Evolutionary conservation across 2,797 vertebrate genomes (phyloP), one percentile per base, ranked within the genome.

Genomic region (Coluber constrictor): DNA sequence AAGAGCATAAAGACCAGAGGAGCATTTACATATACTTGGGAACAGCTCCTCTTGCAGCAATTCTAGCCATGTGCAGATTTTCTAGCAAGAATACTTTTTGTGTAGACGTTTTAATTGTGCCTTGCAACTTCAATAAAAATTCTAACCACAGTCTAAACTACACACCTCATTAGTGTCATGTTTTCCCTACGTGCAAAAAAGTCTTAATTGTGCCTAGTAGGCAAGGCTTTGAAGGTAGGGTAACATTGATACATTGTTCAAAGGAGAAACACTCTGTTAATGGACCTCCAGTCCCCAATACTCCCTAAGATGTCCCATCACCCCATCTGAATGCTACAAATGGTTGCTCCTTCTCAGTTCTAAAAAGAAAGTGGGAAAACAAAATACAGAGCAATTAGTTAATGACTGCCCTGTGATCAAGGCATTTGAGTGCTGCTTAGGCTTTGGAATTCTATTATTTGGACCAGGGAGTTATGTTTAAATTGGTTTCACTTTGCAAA

Each of bases 171-270:
- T 92, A 94, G 47, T 90, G 47, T 55, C 47, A 61, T 88, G 66
- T 88, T 92, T 92, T 89, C 91, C 83, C 5, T 88, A 88, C 43
- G 56, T 61, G 86, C 86, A 79, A 88, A 47, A 29, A 56, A 54
- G 56, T 87, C 86, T 90, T 92, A 83, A 92, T 92, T 90, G 47
- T 88, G n/a, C 56, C 91, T 60, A 61, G 56, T 56, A 90, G 91
- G 55, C 15, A 89, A 57, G 70, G 20, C 20, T 89, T 70, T 93
- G 74, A 47, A 89, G 32, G 51, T 55, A 56, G 32, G 56, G 57
- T 51, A 25, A 23, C 79, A 66, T 2, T 54, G 70, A 47, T 91
- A 27, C 29, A 20, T 16, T 60, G 9, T 55, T 87, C 57, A 27
- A 74, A 60, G 9, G n/a, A 90, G 27, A 66, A 70, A 88, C 27